Percentiles rank a stretch among this genome's conserved stretches.
Evolutionary conservation across 2,888 invertebrate species (phyloP).

Genomic region (Ditula angustiorana): DNA sequence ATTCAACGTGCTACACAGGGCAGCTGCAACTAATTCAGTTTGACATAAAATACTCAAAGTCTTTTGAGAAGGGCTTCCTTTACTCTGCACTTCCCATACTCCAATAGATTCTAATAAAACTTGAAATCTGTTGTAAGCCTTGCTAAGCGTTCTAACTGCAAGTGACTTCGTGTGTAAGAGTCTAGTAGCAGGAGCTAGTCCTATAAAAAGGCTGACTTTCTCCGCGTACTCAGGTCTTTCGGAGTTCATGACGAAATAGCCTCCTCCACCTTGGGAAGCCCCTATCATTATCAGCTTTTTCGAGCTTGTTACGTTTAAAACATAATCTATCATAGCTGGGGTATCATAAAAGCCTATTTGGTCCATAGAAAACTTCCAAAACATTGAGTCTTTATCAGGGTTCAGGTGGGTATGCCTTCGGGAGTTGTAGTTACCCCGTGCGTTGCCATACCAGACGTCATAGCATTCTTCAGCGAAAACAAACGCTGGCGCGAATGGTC

Average conservation of each 20-base stretch:
- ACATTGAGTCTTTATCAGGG: conserved; percentile 65
- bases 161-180: conserved; percentile 73
- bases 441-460: conserved; percentile 50
- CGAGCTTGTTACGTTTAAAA: conserved; percentile 56
- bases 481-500: conserved; percentile 49
- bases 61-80: conserved; percentile 4
- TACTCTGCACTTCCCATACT: conserved; percentile 9
- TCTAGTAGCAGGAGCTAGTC: conserved; percentile 87
- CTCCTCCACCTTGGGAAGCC: conserved; percentile 90
- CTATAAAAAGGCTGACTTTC: conserved; percentile 86
- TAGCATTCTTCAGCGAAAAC: conserved; percentile 51
- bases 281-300: conserved; percentile 84
- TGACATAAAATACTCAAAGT: not conserved
- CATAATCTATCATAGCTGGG: conserved; percentile 84
- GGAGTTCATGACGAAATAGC: conserved; percentile 88
- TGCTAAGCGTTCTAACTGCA: conserved; percentile 47
- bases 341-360: conserved; percentile 91
- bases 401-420: conserved; percentile 74
- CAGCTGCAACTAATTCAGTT: not conserved
- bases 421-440: conserved; percentile 65
- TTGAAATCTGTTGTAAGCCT: conserved; percentile 37
- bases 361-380: conserved; percentile 89
- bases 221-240: conserved; percentile 87
- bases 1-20: not conserved
- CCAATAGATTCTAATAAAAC: not conserved